Percentiles rank a stretch among this genome's conserved stretches.
These are phyloP conservation scores for Sula dactylatra DNA, from an alignment of 2,113 vertebrate genomes.

Conservation along the genomic window DNA sequence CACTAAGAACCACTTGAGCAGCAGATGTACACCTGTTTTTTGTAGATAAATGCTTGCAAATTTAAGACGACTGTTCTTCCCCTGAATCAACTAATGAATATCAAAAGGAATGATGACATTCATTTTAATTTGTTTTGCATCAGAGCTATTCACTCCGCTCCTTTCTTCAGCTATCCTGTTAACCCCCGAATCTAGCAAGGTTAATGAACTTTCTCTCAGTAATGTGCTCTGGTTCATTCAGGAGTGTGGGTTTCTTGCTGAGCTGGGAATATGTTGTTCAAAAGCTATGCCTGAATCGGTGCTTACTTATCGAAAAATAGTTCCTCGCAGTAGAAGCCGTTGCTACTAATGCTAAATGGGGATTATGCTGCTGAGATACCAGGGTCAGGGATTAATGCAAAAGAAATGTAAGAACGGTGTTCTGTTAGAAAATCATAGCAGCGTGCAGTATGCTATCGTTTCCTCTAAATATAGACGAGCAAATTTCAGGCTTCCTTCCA, in stretches of 20 bases:
- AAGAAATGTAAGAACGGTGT: constrained; percentile 54
- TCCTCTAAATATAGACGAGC: neutral
- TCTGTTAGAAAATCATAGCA: constrained; percentile 12
- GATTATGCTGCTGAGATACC: constrained; percentile 76
- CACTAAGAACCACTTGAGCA: constrained; percentile 58
- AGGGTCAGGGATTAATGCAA: constrained; percentile 77
- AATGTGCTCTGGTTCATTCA: constrained; percentile 73
- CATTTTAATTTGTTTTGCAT: constrained; percentile 83
- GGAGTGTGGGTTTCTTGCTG: constrained; percentile 73
- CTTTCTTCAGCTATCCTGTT: constrained; percentile 79
- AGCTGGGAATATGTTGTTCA: constrained; percentile 73
- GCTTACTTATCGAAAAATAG: constrained; percentile 77
- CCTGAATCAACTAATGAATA: constrained; percentile 83
- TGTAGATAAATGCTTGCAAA: constrained; percentile 81
- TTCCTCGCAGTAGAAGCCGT: constrained; percentile 71
- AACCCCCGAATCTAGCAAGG: constrained; percentile 74
- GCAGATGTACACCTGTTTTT: constrained; percentile 83
- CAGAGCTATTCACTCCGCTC: constrained; percentile 73
- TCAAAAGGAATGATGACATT: constrained; percentile 83
- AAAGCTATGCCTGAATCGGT: constrained; percentile 66
- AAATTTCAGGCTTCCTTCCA: neutral
- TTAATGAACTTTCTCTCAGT: constrained; percentile 82
- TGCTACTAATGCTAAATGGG: constrained; percentile 79
- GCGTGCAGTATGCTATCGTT: neutral
- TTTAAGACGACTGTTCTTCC: constrained; percentile 74